phyloP scores from a whole-genome alignment of 1,140 invertebrate genomes.

The Drosophila grimshawi region DNA sequence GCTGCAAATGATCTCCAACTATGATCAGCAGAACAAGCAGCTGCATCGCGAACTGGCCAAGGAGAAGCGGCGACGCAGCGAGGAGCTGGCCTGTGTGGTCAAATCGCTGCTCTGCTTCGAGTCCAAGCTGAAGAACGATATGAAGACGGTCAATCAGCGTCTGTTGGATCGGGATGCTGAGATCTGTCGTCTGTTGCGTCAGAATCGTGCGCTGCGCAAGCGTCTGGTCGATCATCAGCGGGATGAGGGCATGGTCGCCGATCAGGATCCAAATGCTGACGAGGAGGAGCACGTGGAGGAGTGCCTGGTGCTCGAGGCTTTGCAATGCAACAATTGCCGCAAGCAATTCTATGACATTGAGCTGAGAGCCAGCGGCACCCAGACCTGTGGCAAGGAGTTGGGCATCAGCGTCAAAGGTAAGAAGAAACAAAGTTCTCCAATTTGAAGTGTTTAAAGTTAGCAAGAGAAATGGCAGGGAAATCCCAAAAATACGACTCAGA shows the following conservation, averaged over 20 bases:
- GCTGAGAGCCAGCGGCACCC: conserved; percentile 58
- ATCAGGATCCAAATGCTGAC: conserved; percentile 48
- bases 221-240: conserved; percentile 56
- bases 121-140: conserved; percentile 88
- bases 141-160: conserved; percentile 88
- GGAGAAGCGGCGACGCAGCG: conserved; percentile 86
- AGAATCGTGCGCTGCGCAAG: conserved; percentile 72
- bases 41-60: conserved; percentile 74
- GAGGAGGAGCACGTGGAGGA: conserved; percentile 52
- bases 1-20: conserved; percentile 71
- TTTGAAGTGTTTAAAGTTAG: background rate
- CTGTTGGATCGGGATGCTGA: conserved; percentile 88
- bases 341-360: conserved; percentile 81
- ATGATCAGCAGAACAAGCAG: conserved; percentile 77
- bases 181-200: conserved; percentile 85
- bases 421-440: conserved; percentile 1
- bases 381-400: conserved; percentile 54
- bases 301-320: conserved; percentile 67
- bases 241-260: conserved; percentile 57
- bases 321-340: conserved; percentile 81
- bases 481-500: no score
- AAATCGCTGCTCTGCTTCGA: conserved; percentile 88
- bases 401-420: conserved; percentile 62
- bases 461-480: no score
- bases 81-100: conserved; percentile 87